Percentiles rank a stretch among this genome's conserved stretches.
Evolutionary conservation across 1,140 invertebrate genomes (phyloP).

Genomic region (Drosophila insularis): DNA sequence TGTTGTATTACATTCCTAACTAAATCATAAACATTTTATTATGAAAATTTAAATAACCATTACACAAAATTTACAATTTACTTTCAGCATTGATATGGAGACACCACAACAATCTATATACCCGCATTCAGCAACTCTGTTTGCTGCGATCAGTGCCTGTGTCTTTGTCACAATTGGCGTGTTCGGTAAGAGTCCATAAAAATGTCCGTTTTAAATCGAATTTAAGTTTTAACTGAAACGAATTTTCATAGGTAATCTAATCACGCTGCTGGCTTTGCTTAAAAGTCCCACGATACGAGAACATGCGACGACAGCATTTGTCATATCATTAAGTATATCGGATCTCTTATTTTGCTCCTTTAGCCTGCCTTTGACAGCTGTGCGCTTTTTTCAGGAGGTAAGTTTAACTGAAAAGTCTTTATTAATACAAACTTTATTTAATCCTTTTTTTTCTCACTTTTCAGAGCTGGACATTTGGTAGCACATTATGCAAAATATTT

Average conservation of each 20-base stretch:
- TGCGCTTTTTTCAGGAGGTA: conserved; percentile 89
- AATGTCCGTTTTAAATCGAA: no score
- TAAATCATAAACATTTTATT: no score
- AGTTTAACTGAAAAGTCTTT: conserved; percentile 6
- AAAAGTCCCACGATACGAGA: conserved; percentile 89
- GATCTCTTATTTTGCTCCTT: conserved; percentile 93
- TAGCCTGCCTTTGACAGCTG: conserved; percentile 92
- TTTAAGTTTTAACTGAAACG: background rate
- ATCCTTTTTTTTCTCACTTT: background rate
- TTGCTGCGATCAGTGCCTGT: conserved; percentile 89
- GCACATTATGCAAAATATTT: conserved; percentile 91
- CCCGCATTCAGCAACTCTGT: conserved; percentile 88
- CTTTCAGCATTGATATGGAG: conserved; percentile 32
- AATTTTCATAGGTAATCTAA: conserved; percentile 87
- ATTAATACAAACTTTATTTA: background rate
- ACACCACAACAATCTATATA: conserved; percentile 82
- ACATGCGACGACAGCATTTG: conserved; percentile 94
- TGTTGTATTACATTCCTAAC: no score
- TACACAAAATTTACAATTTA: background rate
- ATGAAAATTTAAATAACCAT: no score
- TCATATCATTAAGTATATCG: conserved; percentile 92
- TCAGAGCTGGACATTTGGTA: conserved; percentile 89
- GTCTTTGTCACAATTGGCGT: conserved; percentile 91
- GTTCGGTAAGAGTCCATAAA: conserved; percentile 86
- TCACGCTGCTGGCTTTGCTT: conserved; percentile 90